Base-by-base conservation (phyloP, 1,140 invertebrate genomes). In the Dinothrombium tinctorium region DNA sequence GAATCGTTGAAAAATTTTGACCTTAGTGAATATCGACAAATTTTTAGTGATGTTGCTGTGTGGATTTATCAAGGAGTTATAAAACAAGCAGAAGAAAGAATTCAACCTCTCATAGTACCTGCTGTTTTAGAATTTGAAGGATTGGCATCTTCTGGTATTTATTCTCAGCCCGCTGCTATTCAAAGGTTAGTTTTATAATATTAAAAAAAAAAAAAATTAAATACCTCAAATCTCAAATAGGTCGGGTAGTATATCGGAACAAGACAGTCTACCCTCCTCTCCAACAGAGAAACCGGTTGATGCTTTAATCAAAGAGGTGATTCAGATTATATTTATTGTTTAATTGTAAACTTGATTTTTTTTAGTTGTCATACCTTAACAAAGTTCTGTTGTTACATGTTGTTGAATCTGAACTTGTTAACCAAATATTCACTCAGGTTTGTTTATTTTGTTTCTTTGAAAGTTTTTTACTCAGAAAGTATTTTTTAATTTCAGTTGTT, bases 51-150 rank as follows among this genome's bases (percentile, higher is more conserved):
- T 56, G 68, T 78, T 20, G 76, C 74, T n/a, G 69, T 86, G 0
- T 82, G 76, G 72, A 79, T 89, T 29, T 86, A 82, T 52, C 56
- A 69, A 57, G 62, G 56, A 25, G 55, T 72, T 8, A 65, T 69
- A 15, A 76, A 73, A 50, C 63, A 74, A 7, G 64, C 87, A 50
- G 74, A 87, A 54, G 73, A 76, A 19, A 69, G 73, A 33, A 66
- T 92, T 11, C 81, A 90, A 49, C 69, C 72, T 0, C 61, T 82
- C 7, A 83, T 87, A 32, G 78, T 92, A 0, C 74, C 80, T 0
- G 84, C 84, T 0, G 72, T 95, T 14, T 57, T 95, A 38, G 86
- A 92, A 54, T 79, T 89, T 57, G 83, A 92, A 58, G 82, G 79
- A 31, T 28, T 48, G 5, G 46, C 43, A 17, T 45, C 42, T 2